These are phyloP conservation scores for Neoarius graeffei DNA, from an alignment of 2,113 vertebrate genomes.

Conservation along the genomic window DNA sequence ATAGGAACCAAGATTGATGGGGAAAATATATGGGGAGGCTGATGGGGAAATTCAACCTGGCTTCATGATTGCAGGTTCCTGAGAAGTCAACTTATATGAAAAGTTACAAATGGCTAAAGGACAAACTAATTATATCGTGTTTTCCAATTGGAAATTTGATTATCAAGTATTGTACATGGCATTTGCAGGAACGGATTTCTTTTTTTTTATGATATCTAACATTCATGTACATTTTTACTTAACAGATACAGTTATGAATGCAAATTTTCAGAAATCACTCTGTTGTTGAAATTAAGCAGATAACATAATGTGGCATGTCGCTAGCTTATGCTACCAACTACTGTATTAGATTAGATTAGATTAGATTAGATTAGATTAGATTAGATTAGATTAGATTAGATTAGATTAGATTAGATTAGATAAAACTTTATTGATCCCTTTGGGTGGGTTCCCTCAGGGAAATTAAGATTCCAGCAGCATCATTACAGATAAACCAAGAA, in stretches of 20 bases:
- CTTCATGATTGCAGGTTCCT: not conserved
- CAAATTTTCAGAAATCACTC: not conserved
- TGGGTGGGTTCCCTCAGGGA: too few species aligned
- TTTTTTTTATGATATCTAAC: not conserved
- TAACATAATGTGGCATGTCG: not conserved
- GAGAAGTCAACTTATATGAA: not conserved
- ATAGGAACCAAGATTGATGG: not conserved
- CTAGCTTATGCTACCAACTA: not conserved
- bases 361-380: too few species aligned
- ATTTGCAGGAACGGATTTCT: not conserved
- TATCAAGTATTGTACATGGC: not conserved
- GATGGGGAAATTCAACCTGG: slow-evolving; percentile 1
- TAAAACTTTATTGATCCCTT: too few species aligned
- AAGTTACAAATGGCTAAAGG: not conserved
- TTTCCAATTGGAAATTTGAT: not conserved
- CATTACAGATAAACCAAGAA: too few species aligned
- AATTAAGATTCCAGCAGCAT: too few species aligned
- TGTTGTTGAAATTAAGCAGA: not conserved
- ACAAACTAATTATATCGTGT: not conserved
- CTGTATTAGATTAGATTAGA: too few species aligned
- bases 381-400: too few species aligned
- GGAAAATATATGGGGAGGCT: not conserved
- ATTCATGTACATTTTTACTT: not conserved
- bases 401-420: too few species aligned
- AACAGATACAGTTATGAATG: not conserved